Percentiles rank a stretch among this genome's conserved stretches.
Conservation (phyloP, 2,113 vertebrate species). For the Microcebus griseorufus region DNA sequence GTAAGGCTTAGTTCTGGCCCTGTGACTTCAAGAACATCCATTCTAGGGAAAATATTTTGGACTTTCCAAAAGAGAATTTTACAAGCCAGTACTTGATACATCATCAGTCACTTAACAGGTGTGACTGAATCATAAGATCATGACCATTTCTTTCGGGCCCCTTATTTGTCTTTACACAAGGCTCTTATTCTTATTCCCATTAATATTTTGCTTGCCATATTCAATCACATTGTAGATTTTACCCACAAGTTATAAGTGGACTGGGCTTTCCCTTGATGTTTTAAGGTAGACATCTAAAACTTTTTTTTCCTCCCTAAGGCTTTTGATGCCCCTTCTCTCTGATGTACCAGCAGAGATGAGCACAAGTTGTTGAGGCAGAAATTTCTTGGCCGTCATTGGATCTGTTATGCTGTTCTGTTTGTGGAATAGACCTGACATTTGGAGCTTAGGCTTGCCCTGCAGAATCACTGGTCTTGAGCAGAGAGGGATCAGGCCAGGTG, state of each 20-base stretch:
- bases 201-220: fast-evolving
- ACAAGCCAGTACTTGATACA: not conserved
- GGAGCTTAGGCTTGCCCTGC: not conserved
- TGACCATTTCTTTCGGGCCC: not conserved
- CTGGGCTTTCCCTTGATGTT: not conserved
- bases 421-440: not conserved
- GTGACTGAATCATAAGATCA: fast-evolving
- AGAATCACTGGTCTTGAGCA: not conserved
- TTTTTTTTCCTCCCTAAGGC: not conserved
- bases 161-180: not conserved
- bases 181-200: not conserved
- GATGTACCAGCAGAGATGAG: not conserved
- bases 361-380: not conserved
- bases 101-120: not conserved
- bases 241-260: not conserved
- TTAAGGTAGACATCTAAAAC: not conserved
- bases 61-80: not conserved
- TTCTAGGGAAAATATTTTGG: not conserved
- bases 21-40: not conserved
- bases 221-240: not conserved
- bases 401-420: fast-evolving
- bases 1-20: not conserved
- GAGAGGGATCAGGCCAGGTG: not conserved
- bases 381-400: not conserved
- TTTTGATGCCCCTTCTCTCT: not conserved